These are phyloP conservation scores for Intellagama lesueurii DNA, from an alignment of 2,797 vertebrate species.

Conservation along the genomic window DNA sequence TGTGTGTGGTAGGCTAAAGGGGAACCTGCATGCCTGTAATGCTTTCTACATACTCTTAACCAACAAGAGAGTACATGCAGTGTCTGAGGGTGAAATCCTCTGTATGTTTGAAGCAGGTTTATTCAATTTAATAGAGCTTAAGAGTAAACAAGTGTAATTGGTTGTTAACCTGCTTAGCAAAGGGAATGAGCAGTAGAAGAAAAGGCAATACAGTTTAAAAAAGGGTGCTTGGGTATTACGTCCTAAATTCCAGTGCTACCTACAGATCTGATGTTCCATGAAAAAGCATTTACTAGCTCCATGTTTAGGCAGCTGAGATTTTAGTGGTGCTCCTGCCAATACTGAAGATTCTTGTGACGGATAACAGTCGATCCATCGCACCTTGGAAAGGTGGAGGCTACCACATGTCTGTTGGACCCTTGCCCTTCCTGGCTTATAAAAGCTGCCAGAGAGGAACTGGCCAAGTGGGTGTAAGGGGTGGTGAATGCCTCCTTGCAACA, in stretches of 20 bases:
- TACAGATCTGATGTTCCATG: neutral
- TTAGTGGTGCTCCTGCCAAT: no score
- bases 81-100: neutral
- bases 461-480: no score
- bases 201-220: neutral
- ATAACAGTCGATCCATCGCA: no score
- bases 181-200: neutral
- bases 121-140: neutral
- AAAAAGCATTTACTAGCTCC: neutral
- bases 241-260: neutral
- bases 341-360: no score
- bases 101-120: neutral
- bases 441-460: no score
- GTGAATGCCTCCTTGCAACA: no score
- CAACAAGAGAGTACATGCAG: neutral
- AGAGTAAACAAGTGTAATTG: neutral
- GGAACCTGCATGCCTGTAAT: neutral
- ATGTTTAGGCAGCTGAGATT: neutral
- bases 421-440: no score
- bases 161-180: neutral
- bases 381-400: no score
- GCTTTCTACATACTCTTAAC: neutral
- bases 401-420: no score
- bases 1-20: neutral
- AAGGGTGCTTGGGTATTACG: neutral